Base-by-base conservation (phyloP, 1,140 invertebrate genomes). In the Helicoverpa armigera region DNA sequence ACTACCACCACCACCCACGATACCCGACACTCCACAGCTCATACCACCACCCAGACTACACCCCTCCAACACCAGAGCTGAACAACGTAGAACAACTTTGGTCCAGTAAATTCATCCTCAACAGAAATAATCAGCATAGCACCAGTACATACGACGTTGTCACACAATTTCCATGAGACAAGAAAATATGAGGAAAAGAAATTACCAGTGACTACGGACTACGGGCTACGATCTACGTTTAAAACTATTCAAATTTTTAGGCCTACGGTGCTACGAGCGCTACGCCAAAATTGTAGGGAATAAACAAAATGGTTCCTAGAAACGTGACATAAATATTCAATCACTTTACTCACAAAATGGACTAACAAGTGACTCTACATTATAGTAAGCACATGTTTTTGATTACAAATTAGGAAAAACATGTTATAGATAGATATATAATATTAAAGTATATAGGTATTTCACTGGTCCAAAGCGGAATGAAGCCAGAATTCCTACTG, bases 221-320 rank as follows among this genome's bases (percentile, higher is more conserved):
- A 43, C 35, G 51, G 23, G 48, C 69, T 72, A 72, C 72, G 29
- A 53, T n/a, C 18, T 16, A 72, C 23, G 35, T 43, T 43, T 43
- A n/a, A 31, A 31, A 31, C 50, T 53, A 72, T 53, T 31, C 31
- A 23, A 51, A 53, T 23, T 72, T 72, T 72, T 51, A 18, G 69
- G 29, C 29, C 75, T 78, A 78, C 76, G 76, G 63, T 43, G 76
- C 76, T 78, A 78, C 76, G 76, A 78, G 29, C 23, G 76, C 76
- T 78, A 78, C 76, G 76, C 31, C 18, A 35, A 56, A 31, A 18
- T 35, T n/a, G 29, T 35, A 13, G 53, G 53, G 29, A 56, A 29
- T 2, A n/a, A 50, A 16, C 7, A n/a, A 69, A 23, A 5, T 65
- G 29, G 35, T 43, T 43, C 5, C 35, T 43, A 43, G 9, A 43